Conservation (phyloP, 2,888 invertebrate genomes). For the Caenorhabditis doughertyi region DNA sequence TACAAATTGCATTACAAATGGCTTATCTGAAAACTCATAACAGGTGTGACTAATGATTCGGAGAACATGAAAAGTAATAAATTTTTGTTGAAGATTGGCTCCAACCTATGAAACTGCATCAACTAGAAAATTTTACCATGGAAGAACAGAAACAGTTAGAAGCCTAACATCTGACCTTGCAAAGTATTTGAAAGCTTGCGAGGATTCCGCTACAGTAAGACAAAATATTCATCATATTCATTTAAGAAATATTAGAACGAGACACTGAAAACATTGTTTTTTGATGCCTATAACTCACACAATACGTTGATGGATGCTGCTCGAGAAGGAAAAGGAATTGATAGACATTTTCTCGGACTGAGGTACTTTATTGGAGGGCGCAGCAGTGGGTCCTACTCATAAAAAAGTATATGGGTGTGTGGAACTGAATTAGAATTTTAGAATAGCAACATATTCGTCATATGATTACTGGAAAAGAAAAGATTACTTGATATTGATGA, state of each 20-base stretch:
- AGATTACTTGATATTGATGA: not conserved
- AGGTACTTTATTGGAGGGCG: conserved; percentile 50
- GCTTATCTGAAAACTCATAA: conserved; percentile 85
- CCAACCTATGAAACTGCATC: conserved; percentile 87
- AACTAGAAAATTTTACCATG: conserved; percentile 86
- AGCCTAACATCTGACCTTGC: conserved; percentile 85
- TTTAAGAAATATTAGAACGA: conserved; percentile 48
- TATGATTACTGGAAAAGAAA: not conserved
- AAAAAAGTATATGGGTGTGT: conserved; percentile 26
- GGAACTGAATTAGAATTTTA: conserved; percentile 26
- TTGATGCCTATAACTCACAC: conserved; percentile 69
- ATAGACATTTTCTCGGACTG: conserved; percentile 68
- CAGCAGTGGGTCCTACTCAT: conserved; percentile 15
- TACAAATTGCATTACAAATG: conserved; percentile 86
- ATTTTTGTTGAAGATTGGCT: conserved; percentile 84
- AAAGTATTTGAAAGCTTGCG: conserved; percentile 46
- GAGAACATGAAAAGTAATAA: not conserved
- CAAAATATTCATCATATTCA: not conserved
- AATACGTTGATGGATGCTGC: conserved; percentile 66
- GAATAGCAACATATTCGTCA: conserved; percentile 12
- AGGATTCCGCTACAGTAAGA: conserved; percentile 48
- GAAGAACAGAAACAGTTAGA: conserved; percentile 87
- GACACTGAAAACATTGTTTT: conserved; percentile 47
- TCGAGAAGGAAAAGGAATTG: conserved; percentile 64
- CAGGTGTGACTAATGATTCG: conserved; percentile 52